These are phyloP conservation scores for Phyllotis vaccarum DNA, from an alignment of 2,797 vertebrate species.

Conservation along the genomic window DNA sequence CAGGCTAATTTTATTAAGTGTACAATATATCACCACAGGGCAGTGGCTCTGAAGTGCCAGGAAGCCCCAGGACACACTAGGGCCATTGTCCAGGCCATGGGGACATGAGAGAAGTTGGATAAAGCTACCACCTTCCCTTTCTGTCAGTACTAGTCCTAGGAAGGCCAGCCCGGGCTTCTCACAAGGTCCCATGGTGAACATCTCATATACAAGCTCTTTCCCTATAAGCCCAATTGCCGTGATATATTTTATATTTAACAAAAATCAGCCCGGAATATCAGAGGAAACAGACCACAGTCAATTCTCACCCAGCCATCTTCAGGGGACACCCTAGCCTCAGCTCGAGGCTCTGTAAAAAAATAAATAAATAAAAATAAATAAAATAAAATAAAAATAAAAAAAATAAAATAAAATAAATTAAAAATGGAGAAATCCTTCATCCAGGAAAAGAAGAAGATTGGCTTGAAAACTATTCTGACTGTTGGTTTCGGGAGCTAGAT, in stretches of 20 bases:
- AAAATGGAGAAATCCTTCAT: accelerated
- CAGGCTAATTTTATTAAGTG: too few relatives aligned
- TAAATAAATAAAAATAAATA: too few relatives aligned
- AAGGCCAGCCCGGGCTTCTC: background rate
- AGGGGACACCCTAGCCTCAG: background rate
- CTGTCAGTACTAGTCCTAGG: too few relatives aligned
- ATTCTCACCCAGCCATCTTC: too few relatives aligned
- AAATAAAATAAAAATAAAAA: too few relatives aligned
- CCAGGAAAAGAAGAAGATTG: accelerated
- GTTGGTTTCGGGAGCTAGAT: background rate
- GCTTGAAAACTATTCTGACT: accelerated
- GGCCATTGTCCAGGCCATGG: background rate
- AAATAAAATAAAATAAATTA: too few relatives aligned
- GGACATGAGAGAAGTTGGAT: background rate
- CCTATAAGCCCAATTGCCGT: background rate
- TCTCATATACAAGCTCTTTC: too few relatives aligned
- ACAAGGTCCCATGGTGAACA: accelerated
- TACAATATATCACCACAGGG: too few relatives aligned
- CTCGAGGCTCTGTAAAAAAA: background rate
- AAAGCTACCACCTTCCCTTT: background rate
- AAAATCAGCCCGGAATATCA: too few relatives aligned
- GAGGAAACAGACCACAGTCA: too few relatives aligned
- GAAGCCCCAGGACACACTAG: background rate
- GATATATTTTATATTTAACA: too few relatives aligned
- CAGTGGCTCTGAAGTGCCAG: background rate